Base-by-base conservation (phyloP, 2,113 vertebrate species). In the Channa maculata region DNA sequence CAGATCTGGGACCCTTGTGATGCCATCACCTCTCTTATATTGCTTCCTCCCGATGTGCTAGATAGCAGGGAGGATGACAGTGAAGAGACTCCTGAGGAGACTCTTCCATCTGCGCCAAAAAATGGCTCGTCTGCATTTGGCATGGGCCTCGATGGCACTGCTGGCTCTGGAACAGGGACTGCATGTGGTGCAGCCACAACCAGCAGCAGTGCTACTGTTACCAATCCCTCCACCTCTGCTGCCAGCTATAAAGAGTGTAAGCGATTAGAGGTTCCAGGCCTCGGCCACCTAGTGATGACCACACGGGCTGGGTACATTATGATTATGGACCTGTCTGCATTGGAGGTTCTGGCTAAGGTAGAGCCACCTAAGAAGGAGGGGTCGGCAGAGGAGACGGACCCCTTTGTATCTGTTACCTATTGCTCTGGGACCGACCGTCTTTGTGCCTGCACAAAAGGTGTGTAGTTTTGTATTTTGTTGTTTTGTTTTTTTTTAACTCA, bases 361-460 rank as follows among this genome's bases (percentile, higher is more conserved):
- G 98, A 99, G 80, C 98, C 98, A 13, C 96, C 97, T 69, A 96
- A 96, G 93, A 98, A 96, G 90, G 98, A 99, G 79, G 96, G 96
- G 46, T 93, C 94, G 57, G 88, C 92, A 46, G 97, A 99, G 37
- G 97, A 98, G 79, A 94, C 92, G 41, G 98, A 99, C 89, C 95
- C 94, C 24, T 99, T 99, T 91, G 97, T 99, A 82, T 99, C 98
- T 71, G 97, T 99, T 75, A 97, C 98, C 71, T 99, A 99, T 92
- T 99, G 98, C 93, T 99, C 98, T 44, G 98, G 98, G 90, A 99
- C 98, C 14, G 98, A 99, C 94, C 97, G 98, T 89, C 95, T 99
- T 75, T 99, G 98, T 94, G 97, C 98, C 1, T 99, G 97, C 93
- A 99, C 97, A 74, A 97, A 96, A 98, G 98, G 98, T 99, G 92